These are phyloP conservation scores for Phrixothrix hirtus DNA, from an alignment of 2,888 invertebrate species.

Conservation along the genomic window DNA sequence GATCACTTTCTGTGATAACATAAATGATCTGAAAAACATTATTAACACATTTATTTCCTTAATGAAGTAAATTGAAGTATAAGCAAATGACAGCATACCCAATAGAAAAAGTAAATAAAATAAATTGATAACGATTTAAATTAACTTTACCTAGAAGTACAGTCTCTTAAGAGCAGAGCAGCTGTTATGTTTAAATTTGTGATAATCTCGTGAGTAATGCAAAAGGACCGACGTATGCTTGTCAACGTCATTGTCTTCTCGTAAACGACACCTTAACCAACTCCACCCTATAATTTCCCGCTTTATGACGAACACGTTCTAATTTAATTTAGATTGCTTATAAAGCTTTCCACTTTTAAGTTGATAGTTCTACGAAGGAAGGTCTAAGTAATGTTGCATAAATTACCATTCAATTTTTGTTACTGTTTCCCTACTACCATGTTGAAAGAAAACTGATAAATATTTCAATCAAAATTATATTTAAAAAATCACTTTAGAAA, in stretches of 20 bases:
- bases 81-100: no score
- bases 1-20: no score
- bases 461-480: no score
- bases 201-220: constrained; percentile 48
- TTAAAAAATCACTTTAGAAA: no score
- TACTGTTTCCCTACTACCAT: no score
- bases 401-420: no score
- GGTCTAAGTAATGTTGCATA: no score
- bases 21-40: no score
- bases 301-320: constrained; percentile 37
- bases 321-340: constrained; percentile 29
- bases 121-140: constrained; percentile 37
- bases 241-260: constrained; percentile 36
- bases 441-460: no score
- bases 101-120: no score
- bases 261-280: constrained; percentile 35
- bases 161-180: constrained; percentile 42
- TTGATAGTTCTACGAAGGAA: background rate
- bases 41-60: no score
- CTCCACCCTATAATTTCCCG: constrained; percentile 22
- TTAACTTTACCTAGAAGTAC: constrained; percentile 42
- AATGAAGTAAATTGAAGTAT: no score
- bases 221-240: constrained; percentile 41
- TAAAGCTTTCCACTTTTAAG: background rate
- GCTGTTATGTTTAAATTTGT: constrained; percentile 51